A percentile compares a stretch with the other conserved stretches of the same genome.
These are phyloP conservation scores for Eudasyphora cyanicolor DNA, from an alignment of 2,888 invertebrate genomes.

Conservation along the genomic window DNA sequence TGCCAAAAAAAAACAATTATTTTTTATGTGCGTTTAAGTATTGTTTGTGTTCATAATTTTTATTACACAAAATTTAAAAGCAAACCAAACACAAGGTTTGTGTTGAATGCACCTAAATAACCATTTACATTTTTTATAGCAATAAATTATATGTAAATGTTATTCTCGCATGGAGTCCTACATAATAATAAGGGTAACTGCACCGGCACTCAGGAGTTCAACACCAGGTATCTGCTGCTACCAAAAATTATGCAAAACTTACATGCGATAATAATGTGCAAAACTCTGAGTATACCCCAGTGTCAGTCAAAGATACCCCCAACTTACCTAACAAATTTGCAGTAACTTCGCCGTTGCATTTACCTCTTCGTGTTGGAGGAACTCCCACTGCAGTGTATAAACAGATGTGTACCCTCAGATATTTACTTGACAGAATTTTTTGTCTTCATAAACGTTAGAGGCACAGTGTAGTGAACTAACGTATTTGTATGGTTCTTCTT, in stretches of 20 bases:
- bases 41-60: background rate
- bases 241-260: slow-evolving; percentile 15
- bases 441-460: no score
- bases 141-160: slow-evolving; percentile 14
- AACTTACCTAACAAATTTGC: background rate
- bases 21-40: no score
- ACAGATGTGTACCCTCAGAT: no score
- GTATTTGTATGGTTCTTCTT: no score
- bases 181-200: background rate
- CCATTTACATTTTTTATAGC: background rate
- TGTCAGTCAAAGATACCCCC: background rate
- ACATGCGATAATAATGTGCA: background rate
- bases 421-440: no score
- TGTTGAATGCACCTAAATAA: background rate
- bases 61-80: background rate
- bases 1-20: no score
- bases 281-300: background rate
- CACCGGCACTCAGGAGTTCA: background rate
- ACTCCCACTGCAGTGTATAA: no score
- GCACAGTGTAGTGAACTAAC: no score
- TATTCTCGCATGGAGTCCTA: background rate
- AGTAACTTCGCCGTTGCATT: background rate
- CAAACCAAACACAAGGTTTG: background rate
- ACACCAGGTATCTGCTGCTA: slow-evolving; percentile 4
- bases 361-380: no score